Evolutionary conservation across 92 coral and sea anemone genomes (phyloP).

Genomic region (Nematostella vectensis): DNA sequence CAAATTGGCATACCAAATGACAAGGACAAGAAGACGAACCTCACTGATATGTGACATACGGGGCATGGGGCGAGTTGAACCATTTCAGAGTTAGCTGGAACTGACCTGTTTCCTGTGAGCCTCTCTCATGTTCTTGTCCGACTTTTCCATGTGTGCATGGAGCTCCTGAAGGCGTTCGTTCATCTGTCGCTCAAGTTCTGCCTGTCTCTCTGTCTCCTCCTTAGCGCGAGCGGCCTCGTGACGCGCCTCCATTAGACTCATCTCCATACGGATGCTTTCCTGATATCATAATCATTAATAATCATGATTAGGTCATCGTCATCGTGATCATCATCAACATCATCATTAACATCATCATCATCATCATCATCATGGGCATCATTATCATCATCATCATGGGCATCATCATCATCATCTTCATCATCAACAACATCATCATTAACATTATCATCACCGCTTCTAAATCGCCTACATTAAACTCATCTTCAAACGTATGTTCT

Average conservation of each 20-base stretch:
- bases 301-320: background rate
- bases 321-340: no score
- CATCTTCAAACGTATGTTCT: slow-evolving; percentile 86
- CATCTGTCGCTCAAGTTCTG: slow-evolving; percentile 93
- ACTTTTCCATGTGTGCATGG: slow-evolving; percentile 69
- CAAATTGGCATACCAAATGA: no score
- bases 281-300: slow-evolving; percentile 1
- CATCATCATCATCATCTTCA: no score
- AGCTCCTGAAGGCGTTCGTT: slow-evolving; percentile 65
- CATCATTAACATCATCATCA: no score
- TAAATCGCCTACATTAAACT: slow-evolving; percentile 91
- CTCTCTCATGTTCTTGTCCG: slow-evolving; percentile 71
- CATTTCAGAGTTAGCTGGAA: no score
- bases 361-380: no score
- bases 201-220: slow-evolving; percentile 84
- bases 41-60: no score
- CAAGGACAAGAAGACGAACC: no score
- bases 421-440: no score
- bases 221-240: slow-evolving; percentile 88
- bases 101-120: slow-evolving; percentile 86
- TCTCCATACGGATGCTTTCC: slow-evolving; percentile 95
- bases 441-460: no score
- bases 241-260: slow-evolving; percentile 84
- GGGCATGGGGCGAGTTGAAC: no score
- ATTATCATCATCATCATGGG: no score